Evolutionary conservation across 23 tunicate genomes (phyloP), one percentile per base, ranked within the genome.

Genomic region (Ciona savignyi): DNA sequence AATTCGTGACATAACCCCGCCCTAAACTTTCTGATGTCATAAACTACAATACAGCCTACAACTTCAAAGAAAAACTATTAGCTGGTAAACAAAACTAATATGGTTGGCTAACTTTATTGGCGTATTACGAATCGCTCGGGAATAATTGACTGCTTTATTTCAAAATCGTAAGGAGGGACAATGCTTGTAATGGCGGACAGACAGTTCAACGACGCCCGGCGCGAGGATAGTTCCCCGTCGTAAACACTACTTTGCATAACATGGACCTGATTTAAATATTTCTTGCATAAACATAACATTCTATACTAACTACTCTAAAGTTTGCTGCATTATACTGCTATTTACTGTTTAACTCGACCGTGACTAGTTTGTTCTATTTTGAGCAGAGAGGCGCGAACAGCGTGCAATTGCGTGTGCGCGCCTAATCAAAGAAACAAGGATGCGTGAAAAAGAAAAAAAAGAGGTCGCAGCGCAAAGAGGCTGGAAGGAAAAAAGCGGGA

Each of bases 1-100:
- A 42, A 42, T 42, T 42, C 56, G 56, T 42, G 56, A 42, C 56
- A 42, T 42, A 42, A 42, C 56, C 56, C 56, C 56, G 56, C 56
- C 56, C 56, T 42, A 42, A 42, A 6, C 56, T 42, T 15, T 42
- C 56, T 42, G 56, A 42, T 42, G 56, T 42, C 56, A 42, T 42
- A 42, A 42, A 6, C 56, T 42, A 42, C 56, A 42, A 42, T 42
- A 42, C 56, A 42, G 11, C 9, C 56, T 42, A 42, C 15, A 9
- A 42, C 56, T 42, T 42, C 56, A 42, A 42, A 42, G 56, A 15
- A 42, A n/a, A n/a, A n/a, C n/a, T n/a, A n/a, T n/a, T n/a, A n/a
- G n/a, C n/a, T n/a, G n/a, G n/a, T n/a, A n/a, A n/a, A n/a, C n/a
- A n/a, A n/a, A n/a, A n/a, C n/a, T n/a, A n/a, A n/a, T n/a, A n/a